phyloP scores from a whole-genome alignment of 2,888 invertebrate genomes.

The Megastigmus dorsalis region DNA sequence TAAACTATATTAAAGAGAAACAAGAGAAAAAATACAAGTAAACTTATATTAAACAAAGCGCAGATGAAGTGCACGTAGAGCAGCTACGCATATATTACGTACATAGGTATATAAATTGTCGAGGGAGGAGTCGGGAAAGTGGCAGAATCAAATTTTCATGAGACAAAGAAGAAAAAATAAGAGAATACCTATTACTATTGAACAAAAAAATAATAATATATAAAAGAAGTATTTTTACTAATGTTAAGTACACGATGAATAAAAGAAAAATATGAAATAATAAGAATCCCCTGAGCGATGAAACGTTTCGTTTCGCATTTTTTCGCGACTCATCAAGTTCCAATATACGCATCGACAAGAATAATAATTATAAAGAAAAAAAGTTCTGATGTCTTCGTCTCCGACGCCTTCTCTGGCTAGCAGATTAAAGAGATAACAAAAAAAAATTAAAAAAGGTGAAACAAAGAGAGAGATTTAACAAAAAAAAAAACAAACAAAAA shows the following conservation, averaged over 20 bases:
- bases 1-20: not conserved
- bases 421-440: not conserved
- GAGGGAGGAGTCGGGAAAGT: conserved; percentile 9
- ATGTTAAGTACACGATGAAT: conserved; percentile 44
- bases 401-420: conserved; percentile 22
- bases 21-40: no score
- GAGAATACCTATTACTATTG: conserved; percentile 36
- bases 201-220: conserved; percentile 21
- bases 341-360: conserved; percentile 44
- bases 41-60: not conserved
- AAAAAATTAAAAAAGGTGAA: not conserved
- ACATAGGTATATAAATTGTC: conserved; percentile 18
- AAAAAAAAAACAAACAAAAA: not conserved
- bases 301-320: conserved; percentile 42
- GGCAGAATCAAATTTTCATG: conserved; percentile 43
- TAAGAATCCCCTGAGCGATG: conserved; percentile 32
- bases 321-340: conserved; percentile 47
- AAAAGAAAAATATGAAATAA: conserved; percentile 18
- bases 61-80: conserved; percentile 23
- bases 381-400: conserved; percentile 47
- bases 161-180: conserved; percentile 28
- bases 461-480: not conserved
- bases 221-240: conserved; percentile 53
- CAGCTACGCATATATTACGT: conserved; percentile 24
- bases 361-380: conserved; percentile 24